Conservation (phyloP, 2,113 vertebrate genomes). For the Brachypteracias leptosomus region DNA sequence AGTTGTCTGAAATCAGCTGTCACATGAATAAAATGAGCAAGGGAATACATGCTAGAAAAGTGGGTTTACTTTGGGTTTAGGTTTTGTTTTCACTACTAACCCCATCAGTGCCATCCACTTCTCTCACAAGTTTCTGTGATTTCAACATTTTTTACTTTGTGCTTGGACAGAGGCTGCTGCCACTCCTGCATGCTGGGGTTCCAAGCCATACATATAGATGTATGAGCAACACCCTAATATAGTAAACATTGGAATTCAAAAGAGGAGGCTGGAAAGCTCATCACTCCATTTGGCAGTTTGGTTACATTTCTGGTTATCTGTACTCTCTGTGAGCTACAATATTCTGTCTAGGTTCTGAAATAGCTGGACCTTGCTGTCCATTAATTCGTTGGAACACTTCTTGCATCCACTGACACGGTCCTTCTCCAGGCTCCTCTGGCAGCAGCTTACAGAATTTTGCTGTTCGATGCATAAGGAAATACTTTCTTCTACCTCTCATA, state of each 20-base stretch:
- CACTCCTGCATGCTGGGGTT: accelerated
- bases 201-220: not conserved
- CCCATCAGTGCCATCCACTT: accelerated
- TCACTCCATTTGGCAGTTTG: not conserved
- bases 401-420: not conserved
- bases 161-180: not conserved
- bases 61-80: not conserved
- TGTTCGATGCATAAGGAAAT: not conserved
- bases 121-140: not conserved
- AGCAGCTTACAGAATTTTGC: not conserved
- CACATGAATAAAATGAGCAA: not conserved
- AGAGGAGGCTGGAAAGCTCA: not conserved
- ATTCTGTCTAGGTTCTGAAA: not conserved
- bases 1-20: constrained; percentile 4
- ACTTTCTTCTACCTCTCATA: not conserved
- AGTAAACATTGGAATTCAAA: not conserved
- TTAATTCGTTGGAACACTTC: not conserved
- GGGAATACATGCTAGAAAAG: not conserved
- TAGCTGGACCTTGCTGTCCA: not conserved
- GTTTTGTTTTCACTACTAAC: not conserved
- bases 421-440: not conserved
- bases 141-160: not conserved
- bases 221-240: not conserved
- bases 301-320: not conserved
- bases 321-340: accelerated